Conservation (phyloP, 30 jellyfish, hydroid and myxozoan species). For the Turritopsis dohrnii region DNA sequence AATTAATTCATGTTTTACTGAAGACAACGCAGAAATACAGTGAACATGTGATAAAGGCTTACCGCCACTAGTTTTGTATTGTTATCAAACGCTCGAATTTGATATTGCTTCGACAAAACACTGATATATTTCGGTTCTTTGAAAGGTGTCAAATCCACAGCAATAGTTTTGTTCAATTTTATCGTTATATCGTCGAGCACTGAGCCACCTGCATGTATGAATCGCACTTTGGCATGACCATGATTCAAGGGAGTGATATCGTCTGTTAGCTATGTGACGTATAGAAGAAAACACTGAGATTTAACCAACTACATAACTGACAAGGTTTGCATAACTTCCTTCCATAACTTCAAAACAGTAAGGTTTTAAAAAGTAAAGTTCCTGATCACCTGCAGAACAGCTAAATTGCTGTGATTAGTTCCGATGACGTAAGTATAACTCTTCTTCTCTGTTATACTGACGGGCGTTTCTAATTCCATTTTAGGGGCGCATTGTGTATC, state of each 20-base stretch:
- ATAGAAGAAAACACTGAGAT: neutral
- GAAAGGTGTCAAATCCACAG: conserved; percentile 57
- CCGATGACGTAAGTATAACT: conserved; percentile 87
- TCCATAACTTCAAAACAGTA: too few relatives aligned
- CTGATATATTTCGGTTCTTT: conserved; percentile 46
- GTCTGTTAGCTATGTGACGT: conserved; percentile 59
- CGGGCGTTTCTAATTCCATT: conserved; percentile 26
- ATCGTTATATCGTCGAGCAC: conserved; percentile 67
- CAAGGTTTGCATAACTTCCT: too few relatives aligned
- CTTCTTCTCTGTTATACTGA: conserved; percentile 47
- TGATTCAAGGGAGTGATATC: conserved; percentile 71
- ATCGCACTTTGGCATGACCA: conserved; percentile 85
- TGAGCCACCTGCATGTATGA: conserved; percentile 93
- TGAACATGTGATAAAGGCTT: neutral
- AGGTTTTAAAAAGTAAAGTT: too few relatives aligned
- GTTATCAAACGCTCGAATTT: conserved; percentile 52
- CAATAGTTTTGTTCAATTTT: conserved; percentile 52
- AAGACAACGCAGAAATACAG: too few relatives aligned
- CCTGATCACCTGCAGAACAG: conserved; percentile 72
- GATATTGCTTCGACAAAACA: conserved; percentile 60
- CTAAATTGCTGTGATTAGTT: conserved; percentile 75
- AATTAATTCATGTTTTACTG: too few relatives aligned
- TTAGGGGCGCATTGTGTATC: conserved; percentile 75
- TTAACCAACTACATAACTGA: neutral
- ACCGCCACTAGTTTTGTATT: conserved; percentile 77